These are phyloP conservation scores for Astatoreochromis straeleni DNA, from an alignment of 2,113 vertebrate species.

Conservation along the genomic window DNA sequence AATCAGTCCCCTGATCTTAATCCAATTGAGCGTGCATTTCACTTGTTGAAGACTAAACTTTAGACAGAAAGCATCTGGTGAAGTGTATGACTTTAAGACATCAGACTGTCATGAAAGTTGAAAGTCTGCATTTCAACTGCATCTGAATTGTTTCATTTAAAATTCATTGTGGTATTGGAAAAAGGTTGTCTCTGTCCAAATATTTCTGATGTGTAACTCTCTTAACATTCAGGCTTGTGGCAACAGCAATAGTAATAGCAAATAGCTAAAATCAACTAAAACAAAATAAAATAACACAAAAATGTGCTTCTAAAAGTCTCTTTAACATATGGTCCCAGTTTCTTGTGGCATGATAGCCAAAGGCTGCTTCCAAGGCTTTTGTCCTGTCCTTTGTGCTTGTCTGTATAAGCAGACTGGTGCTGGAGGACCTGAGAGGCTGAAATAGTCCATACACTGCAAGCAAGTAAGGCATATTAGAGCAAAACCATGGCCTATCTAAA, in stretches of 20 bases:
- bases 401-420: background rate
- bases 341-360: background rate
- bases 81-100: background rate
- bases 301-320: background rate
- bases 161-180: background rate
- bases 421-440: background rate
- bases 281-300: background rate
- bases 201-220: background rate
- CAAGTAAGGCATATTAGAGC: background rate
- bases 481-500: background rate
- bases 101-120: background rate
- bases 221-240: background rate
- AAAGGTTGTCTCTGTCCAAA: background rate
- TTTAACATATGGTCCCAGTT: background rate
- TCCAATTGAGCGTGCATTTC: background rate
- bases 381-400: background rate
- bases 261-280: background rate
- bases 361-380: background rate
- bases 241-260: background rate
- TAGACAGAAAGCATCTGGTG: background rate
- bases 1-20: background rate
- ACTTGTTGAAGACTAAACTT: background rate
- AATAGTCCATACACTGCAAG: background rate
- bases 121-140: background rate
- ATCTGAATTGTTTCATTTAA: background rate